Evolutionary conservation across 2,797 vertebrate genomes (phyloP), one percentile per base, ranked within the genome.

Genomic region (Eidolon dupreanum): DNA sequence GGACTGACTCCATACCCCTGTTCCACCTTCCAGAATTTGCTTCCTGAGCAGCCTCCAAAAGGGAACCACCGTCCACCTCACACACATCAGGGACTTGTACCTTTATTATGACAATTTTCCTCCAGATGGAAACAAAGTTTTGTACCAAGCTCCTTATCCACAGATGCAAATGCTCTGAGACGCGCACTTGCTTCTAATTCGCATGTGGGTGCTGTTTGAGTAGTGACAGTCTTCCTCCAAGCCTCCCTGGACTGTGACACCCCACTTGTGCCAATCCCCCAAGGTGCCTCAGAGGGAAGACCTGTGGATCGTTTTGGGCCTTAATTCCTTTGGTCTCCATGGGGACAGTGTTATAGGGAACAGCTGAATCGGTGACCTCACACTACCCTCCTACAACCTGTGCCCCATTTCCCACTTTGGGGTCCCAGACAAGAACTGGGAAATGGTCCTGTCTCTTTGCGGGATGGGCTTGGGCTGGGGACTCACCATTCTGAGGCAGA

Each of bases 401-500:
- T 0, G 4, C 19, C 43, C 53, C 51, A 1, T 82, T 74, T 81
- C 77, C 86, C 36, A 16, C 22, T 4, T 66, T 2, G 16, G 9
- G 2, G 61, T 41, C 7, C 17, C 0, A 36, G 74, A 49, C n/a
- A 13, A 71, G 74, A 36, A 15, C 10, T 46, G 38, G 36, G 51
- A 22, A 2, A 1, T 2, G 13, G 43, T 38, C 12, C 38, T n/a
- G 57, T 36, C 65, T 15, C 20, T 61, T 6, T 20, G 15, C 6
- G 1, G 28, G 43, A 31, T 24, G 36, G 4, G 28, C 12, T 0
- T 31, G 73, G 46, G 55, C 70, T n/a, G 9, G 53, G 68, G 49
- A 55, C 96, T 99, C 98, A 99, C 99, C 99, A 99, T 55, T 99
- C 99, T 0, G 99, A 99, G 92, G 99, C 99, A 20, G 99, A 97